Percentiles rank a stretch among this genome's conserved stretches.
Evolutionary conservation across 2,797 vertebrate genomes (phyloP).

Genomic region (Sebastes reedi): DNA sequence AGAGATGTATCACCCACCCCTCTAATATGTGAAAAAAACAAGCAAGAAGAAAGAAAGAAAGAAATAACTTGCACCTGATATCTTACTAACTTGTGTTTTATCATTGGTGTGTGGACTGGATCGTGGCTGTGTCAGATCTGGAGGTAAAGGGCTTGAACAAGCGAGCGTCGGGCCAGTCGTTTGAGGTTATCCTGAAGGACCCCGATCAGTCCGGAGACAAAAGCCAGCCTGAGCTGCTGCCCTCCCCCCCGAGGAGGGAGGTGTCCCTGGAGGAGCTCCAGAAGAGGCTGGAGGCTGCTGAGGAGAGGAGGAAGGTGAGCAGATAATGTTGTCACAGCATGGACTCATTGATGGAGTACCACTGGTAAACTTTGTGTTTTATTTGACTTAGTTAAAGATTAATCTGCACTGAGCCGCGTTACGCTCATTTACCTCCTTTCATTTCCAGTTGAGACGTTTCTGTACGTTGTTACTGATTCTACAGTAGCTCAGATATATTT

Average conservation of each 20-base stretch:
- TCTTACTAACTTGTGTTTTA: neutral
- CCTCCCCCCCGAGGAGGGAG: constrained; percentile 88
- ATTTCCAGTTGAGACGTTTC: neutral
- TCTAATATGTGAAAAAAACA: neutral
- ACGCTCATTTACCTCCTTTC: neutral
- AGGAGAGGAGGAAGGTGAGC: constrained; percentile 89
- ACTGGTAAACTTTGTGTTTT: neutral
- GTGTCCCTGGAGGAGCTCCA: constrained; percentile 89
- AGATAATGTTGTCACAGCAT: neutral
- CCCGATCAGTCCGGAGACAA: constrained; percentile 85
- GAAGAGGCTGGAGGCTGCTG: constrained; percentile 90
- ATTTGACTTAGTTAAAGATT: neutral
- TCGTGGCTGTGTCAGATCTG: constrained; percentile 80
- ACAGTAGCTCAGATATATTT: neutral
- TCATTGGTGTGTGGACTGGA: too few relatives aligned
- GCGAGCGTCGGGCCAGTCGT: constrained; percentile 90
- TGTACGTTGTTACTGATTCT: neutral
- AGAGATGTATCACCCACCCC: neutral
- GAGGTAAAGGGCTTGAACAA: constrained; percentile 92
- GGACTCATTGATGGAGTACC: neutral
- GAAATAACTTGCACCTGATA: neutral
- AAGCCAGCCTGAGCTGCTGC: constrained; percentile 79
- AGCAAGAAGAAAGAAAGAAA: neutral
- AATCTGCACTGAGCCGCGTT: neutral
- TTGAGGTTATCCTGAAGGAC: constrained; percentile 91